These are phyloP conservation scores for Montipora capitata DNA, from an alignment of 92 coral and sea anemone species.

Conservation along the genomic window DNA sequence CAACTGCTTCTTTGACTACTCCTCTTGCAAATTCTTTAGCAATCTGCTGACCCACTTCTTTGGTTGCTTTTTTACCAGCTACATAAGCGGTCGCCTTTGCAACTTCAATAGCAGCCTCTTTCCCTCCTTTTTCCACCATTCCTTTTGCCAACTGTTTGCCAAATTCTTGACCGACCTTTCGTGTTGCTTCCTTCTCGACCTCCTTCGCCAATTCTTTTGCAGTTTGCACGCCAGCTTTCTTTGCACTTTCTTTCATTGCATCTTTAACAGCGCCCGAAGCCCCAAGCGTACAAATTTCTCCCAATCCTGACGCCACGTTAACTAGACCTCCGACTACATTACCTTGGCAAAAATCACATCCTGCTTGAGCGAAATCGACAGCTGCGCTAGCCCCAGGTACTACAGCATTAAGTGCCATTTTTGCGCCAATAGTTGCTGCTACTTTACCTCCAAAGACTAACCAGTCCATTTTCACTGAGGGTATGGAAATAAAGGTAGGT, in stretches of 20 bases:
- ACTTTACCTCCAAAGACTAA: too few species aligned
- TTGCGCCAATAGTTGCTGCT: not conserved
- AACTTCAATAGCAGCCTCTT: conserved; percentile 13
- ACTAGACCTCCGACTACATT: not conserved
- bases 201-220: conserved; percentile 28
- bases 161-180: conserved; percentile 19
- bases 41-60: conserved; percentile 6
- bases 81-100: not conserved
- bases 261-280: not conserved
- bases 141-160: conserved; percentile 20
- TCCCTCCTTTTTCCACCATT: not conserved
- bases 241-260: not conserved
- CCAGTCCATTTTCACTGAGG: too few species aligned
- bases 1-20: not conserved
- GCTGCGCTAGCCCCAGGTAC: not conserved
- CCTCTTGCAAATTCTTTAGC: conserved; percentile 27
- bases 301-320: not conserved
- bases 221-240: not conserved
- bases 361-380: conserved; percentile 16
- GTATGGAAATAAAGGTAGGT: too few species aligned
- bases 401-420: not conserved
- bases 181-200: not conserved
- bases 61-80: conserved; percentile 12
- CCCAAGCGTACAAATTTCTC: not conserved
- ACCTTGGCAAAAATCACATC: not conserved